Percentiles rank a stretch among this genome's conserved stretches.
Evolutionary conservation across 2,113 vertebrate species (phyloP).

Genomic region (Tinamus guttatus): DNA sequence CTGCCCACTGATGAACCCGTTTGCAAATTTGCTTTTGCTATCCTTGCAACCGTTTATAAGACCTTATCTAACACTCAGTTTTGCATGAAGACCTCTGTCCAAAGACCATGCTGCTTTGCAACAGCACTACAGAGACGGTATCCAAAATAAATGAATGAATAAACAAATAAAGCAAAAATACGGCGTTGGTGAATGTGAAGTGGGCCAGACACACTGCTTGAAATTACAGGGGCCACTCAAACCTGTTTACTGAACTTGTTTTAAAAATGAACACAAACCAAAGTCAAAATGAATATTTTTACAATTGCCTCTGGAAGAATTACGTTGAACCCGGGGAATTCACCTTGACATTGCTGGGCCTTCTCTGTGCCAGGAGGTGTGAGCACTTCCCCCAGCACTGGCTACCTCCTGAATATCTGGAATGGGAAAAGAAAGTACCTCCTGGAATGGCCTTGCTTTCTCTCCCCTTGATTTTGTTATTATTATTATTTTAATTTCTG

Average conservation of each 20-base stretch:
- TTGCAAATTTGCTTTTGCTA: not conserved
- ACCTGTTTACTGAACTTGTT: not conserved
- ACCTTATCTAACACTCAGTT: not conserved
- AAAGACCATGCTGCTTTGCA: not conserved
- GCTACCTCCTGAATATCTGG: not conserved
- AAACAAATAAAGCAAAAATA: no score
- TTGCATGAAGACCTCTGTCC: no score
- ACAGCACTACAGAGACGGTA: not conserved
- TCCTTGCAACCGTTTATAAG: not conserved
- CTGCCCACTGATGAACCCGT: not conserved
- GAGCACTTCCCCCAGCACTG: rapidly evolving
- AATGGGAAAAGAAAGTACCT: not conserved
- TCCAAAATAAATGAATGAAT: no score
- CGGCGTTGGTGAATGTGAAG: no score
- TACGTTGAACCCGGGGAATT: not conserved
- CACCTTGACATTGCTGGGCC: not conserved
- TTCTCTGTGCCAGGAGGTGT: not conserved
- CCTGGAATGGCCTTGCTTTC: not conserved
- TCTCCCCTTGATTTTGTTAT: not conserved
- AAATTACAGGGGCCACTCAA: not conserved
- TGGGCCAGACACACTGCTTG: not conserved
- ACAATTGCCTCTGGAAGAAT: not conserved
- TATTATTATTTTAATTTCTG: not conserved
- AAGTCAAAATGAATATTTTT: not conserved
- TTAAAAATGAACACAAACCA: not conserved